These are phyloP conservation scores for Uropsilus gracilis DNA, from an alignment of 2,113 vertebrate genomes.

Conservation along the genomic window DNA sequence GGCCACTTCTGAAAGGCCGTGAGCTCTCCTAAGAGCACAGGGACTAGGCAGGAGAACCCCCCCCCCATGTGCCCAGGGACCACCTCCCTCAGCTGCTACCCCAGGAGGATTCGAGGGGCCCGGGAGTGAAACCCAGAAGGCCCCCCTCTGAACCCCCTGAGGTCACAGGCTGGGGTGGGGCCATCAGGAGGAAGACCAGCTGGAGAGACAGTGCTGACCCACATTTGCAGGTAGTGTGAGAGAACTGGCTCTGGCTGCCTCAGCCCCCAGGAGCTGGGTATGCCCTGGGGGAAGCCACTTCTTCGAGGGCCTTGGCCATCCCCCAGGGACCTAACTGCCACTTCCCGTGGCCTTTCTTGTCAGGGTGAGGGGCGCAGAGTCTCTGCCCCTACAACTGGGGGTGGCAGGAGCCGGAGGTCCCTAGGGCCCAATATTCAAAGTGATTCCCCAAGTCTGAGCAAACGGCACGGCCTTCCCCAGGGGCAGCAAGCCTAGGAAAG, in stretches of 20 bases:
- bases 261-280: no score
- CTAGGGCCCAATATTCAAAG: not conserved
- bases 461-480: not conserved
- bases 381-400: fast-evolving
- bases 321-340: not conserved
- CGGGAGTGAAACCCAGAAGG: not conserved
- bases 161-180: fast-evolving
- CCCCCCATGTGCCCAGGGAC: not conserved
- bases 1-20: no score
- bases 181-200: fast-evolving
- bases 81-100: not conserved
- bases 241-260: not conserved
- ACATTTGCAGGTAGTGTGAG: not conserved
- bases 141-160: not conserved
- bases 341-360: not conserved
- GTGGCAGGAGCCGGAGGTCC: not conserved
- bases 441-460: not conserved
- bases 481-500: not conserved
- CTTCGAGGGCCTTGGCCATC: not conserved
- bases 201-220: not conserved
- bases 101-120: not conserved
- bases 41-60: not conserved
- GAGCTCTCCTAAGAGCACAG: not conserved
- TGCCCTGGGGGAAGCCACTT: not conserved
- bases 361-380: not conserved